Conservation (phyloP, 2,113 vertebrate genomes). For the Galemys pyrenaicus region DNA sequence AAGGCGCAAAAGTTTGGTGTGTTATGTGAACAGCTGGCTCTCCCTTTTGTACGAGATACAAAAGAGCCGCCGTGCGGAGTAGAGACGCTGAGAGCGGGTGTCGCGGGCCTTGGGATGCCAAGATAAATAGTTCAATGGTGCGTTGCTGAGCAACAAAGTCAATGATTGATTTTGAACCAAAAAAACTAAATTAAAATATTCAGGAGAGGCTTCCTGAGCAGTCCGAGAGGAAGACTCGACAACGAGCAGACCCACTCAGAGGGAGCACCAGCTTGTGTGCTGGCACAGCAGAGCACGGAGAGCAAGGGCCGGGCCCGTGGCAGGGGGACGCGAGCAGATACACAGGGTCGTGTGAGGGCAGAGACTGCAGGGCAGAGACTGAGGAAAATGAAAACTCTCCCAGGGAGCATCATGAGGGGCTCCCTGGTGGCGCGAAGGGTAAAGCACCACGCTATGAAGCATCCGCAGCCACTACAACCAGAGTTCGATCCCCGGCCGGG, state of each 20-base stretch:
- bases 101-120: not conserved
- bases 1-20: not conserved
- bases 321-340: not conserved
- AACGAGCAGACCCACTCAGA: not conserved
- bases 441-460: too few relatives aligned
- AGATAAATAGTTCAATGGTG: not conserved
- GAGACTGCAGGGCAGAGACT: not conserved
- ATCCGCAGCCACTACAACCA: too few relatives aligned
- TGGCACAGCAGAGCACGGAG: not conserved
- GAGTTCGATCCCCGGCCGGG: too few relatives aligned
- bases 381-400: not conserved
- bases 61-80: not conserved
- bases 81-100: not conserved
- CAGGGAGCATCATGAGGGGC: too few relatives aligned
- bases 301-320: not conserved
- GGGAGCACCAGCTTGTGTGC: accelerated
- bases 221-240: not conserved
- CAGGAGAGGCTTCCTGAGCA: not conserved
- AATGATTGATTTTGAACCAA: conserved; percentile 1
- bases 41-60: not conserved
- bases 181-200: conserved; percentile 4
- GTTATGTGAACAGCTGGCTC: not conserved
- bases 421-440: too few relatives aligned
- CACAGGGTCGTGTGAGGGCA: not conserved
- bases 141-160: not conserved